A percentile compares a stretch with the other conserved stretches of the same genome.
Evolutionary conservation across 2,888 invertebrate genomes (phyloP).

Genomic region (Oscheius myriophilus): DNA sequence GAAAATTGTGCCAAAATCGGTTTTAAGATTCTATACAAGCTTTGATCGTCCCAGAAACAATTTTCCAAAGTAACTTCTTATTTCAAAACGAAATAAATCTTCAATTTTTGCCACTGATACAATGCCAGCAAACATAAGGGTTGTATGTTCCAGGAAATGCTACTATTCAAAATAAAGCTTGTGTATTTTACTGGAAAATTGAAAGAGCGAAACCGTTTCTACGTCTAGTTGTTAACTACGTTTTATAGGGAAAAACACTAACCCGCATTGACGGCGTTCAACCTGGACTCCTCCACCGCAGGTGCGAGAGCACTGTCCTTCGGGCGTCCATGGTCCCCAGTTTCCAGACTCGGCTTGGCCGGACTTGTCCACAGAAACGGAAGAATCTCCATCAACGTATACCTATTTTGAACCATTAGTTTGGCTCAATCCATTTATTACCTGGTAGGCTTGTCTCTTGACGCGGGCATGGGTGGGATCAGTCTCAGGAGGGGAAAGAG

Average conservation of each 20-base stretch:
- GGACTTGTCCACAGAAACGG: slow-evolving; percentile 67
- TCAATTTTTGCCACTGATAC: too few relatives aligned
- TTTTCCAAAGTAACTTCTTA: too few relatives aligned
- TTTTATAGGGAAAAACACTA: background rate
- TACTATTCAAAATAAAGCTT: too few relatives aligned
- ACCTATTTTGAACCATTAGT: slow-evolving; percentile 38
- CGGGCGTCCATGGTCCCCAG: slow-evolving; percentile 82
- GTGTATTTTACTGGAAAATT: too few relatives aligned
- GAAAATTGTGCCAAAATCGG: too few relatives aligned
- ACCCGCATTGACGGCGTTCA: slow-evolving; percentile 78
- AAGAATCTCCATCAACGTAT: slow-evolving; percentile 64
- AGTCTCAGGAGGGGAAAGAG: slow-evolving; percentile 59
- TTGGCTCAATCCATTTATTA: slow-evolving; percentile 25
- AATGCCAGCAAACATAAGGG: too few relatives aligned
- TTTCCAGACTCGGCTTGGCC: slow-evolving; percentile 66
- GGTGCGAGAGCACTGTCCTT: slow-evolving; percentile 85
- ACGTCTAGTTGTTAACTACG: too few relatives aligned
- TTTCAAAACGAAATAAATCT: too few relatives aligned
- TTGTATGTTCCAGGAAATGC: too few relatives aligned
- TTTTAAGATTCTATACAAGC: too few relatives aligned
- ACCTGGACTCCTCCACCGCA: slow-evolving; percentile 92
- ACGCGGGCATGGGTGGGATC: slow-evolving; percentile 53
- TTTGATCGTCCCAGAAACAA: too few relatives aligned
- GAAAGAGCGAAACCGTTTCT: too few relatives aligned
- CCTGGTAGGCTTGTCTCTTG: slow-evolving; percentile 69